phyloP scores from a whole-genome alignment of 2,888 invertebrate genomes.

The Theretra japonica region DNA sequence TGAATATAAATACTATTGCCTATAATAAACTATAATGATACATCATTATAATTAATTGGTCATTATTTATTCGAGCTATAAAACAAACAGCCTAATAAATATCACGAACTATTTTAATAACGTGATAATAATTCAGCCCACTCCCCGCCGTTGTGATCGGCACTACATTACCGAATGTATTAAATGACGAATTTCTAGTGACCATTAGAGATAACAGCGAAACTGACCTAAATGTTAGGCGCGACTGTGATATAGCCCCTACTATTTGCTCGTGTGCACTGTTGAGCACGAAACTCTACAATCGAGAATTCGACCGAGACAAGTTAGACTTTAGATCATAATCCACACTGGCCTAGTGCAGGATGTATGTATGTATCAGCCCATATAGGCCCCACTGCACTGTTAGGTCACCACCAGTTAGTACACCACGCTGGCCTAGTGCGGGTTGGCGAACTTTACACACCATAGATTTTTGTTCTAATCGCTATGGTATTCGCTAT shows the following conservation, averaged over 20 bases:
- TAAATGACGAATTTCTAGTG: conserved; percentile 21
- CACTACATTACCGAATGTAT: conserved; percentile 3
- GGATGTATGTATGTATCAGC: no score
- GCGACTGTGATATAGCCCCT: not conserved
- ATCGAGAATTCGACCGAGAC: not conserved
- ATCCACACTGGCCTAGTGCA: no score
- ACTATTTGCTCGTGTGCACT: conserved; percentile 7
- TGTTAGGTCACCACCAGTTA: no score
- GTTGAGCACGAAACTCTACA: no score
- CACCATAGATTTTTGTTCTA: no score
- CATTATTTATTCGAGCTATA: not conserved
- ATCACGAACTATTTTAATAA: conserved; percentile 24
- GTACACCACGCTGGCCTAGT: no score
- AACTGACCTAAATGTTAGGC: conserved; percentile 14
- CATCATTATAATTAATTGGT: not conserved
- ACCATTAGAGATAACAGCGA: conserved; percentile 16
- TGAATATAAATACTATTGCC: not conserved
- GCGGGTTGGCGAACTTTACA: no score
- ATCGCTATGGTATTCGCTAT: no score
- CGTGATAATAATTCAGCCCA: conserved; percentile 17
- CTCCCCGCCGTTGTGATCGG: not conserved
- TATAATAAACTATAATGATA: not conserved
- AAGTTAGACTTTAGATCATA: not conserved
- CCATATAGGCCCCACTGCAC: no score
- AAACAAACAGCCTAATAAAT: conserved; percentile 16